Conservation (phyloP, 2,113 vertebrate species). For the Cercopithecus mona region DNA sequence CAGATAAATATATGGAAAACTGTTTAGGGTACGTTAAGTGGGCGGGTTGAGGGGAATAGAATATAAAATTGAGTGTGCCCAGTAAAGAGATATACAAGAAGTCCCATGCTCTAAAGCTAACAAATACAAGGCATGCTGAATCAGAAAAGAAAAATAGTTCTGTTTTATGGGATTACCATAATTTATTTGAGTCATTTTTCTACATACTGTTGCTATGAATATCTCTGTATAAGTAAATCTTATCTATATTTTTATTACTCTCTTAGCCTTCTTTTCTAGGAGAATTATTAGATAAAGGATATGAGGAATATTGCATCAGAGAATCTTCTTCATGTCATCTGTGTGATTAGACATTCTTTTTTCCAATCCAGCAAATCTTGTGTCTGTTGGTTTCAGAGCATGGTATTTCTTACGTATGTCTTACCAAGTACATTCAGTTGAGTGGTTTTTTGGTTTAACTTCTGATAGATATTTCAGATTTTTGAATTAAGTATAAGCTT, state of each 20-base stretch:
- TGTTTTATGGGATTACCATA: not conserved
- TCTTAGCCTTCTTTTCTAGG: not conserved
- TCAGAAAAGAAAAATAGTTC: not conserved
- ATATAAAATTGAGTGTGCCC: not conserved
- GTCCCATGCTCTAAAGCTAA: not conserved
- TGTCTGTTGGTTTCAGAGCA: not conserved
- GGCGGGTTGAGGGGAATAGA: not conserved
- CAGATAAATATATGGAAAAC: not conserved
- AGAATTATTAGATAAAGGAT: not conserved
- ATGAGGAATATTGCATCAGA: not conserved
- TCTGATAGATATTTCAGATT: not conserved
- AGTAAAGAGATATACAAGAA: not conserved
- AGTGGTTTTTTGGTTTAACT: not conserved
- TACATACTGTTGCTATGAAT: not conserved
- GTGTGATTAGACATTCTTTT: not conserved
- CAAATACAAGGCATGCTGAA: not conserved
- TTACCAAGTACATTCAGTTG: not conserved
- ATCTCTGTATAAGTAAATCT: not conserved
- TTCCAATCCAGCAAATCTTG: not conserved
- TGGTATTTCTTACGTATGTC: not conserved
- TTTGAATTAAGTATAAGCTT: not conserved
- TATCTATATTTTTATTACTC: not conserved
- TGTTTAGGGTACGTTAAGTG: not conserved
- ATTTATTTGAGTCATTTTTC: not conserved
- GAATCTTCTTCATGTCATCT: not conserved